A percentile compares a stretch with the other conserved stretches of the same genome.
Conservation (phyloP, 2,113 vertebrate species). For the human region GRCh38 chr13:53146001-53146500, state of each 20-base stretch:
- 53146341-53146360: not conserved
- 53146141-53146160: no score
- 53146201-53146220: no score
- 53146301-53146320: no score
- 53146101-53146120: not conserved
- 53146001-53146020: accelerated
- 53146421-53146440: not conserved
- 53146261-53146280: no score
- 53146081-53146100: not conserved
- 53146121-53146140: no score
- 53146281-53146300: no score
- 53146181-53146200: no score
- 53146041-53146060: not conserved
- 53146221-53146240: no score
- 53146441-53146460: not conserved
- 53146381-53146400: not conserved
- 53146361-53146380: not conserved
- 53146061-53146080: not conserved
- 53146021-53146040: no score
- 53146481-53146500: not conserved
- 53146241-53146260: no score
- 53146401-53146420: not conserved
- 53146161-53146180: no score
- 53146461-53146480: not conserved
- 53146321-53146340: no score